Conservation (phyloP, 2,797 vertebrate species). For the Chrosomus eos region DNA sequence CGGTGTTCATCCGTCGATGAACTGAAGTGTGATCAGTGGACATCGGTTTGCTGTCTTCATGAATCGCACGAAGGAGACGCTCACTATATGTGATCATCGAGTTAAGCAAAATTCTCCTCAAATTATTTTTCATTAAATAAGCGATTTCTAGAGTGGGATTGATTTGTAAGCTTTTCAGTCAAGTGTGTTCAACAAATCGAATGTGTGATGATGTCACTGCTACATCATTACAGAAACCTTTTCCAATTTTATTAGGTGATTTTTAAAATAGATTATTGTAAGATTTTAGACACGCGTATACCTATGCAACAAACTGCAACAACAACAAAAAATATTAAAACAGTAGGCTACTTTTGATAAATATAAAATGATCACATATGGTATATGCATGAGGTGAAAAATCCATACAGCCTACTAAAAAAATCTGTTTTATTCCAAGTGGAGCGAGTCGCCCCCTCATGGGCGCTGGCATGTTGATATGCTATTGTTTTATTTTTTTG, state of each 20-base stretch:
- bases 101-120: not conserved
- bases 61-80: slow-evolving; percentile 2
- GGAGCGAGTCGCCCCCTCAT: slow-evolving; percentile 13
- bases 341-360: not conserved
- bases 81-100: not conserved
- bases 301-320: not conserved
- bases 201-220: not conserved
- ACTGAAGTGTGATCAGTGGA: slow-evolving; percentile 34
- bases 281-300: not conserved
- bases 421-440: not conserved
- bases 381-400: not conserved
- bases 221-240: not conserved
- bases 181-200: not conserved
- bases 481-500: too few species aligned
- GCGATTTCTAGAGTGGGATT: not conserved
- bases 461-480: not conserved
- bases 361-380: not conserved
- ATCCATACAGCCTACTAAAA: not conserved
- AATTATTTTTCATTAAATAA: not conserved
- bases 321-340: not conserved
- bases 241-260: too few species aligned
- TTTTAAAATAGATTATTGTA: not conserved
- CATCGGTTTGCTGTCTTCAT: slow-evolving; percentile 46
- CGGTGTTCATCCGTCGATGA: slow-evolving; percentile 39
- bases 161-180: not conserved